Evolutionary conservation across 2,888 invertebrate genomes (phyloP).

Genomic region (Amphimallon solstitiale): DNA sequence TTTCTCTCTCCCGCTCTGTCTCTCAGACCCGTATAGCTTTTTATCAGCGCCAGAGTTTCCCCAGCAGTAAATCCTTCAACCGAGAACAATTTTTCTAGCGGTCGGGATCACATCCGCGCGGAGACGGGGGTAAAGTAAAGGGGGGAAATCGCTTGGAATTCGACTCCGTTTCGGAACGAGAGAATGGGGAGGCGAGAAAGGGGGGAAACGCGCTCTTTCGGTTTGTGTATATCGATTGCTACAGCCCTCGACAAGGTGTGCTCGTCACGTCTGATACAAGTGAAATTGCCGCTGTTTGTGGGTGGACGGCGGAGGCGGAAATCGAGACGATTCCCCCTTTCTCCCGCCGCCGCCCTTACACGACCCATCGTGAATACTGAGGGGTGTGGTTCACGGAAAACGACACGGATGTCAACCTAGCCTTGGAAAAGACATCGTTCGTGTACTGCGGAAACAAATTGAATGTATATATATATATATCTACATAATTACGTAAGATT

Average conservation of each 20-base stretch:
- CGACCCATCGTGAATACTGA: too few relatives aligned
- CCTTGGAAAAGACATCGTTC: constrained; percentile 12
- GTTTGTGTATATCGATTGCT: constrained; percentile 60
- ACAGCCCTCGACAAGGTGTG: constrained; percentile 61
- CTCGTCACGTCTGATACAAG: constrained; percentile 64
- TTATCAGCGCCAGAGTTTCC: constrained; percentile 42
- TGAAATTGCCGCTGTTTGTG: constrained; percentile 63
- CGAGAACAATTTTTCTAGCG: constrained; percentile 56
- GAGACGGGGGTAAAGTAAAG: constrained; percentile 39
- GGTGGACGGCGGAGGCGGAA: constrained; percentile 52
- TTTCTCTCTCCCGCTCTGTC: too few relatives aligned
- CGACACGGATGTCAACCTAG: constrained; percentile 29
- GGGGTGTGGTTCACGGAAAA: constrained; percentile 28
- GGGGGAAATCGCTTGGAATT: constrained; percentile 25
- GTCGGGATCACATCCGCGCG: constrained; percentile 54
- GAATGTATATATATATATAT: constrained; percentile 30
- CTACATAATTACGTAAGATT: constrained; percentile 19
- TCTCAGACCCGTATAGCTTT: too few relatives aligned
- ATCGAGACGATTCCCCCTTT: constrained; percentile 23
- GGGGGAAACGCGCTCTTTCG: constrained; percentile 40
- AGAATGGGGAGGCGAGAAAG: constrained; percentile 45
- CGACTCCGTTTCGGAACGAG: constrained; percentile 24
- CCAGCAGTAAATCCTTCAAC: constrained; percentile 51
- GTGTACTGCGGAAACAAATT: constrained; percentile 23
- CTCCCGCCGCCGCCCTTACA: not conserved